These are phyloP conservation scores for Toxostoma redivivum DNA, from an alignment of 2,113 vertebrate species.

Conservation along the genomic window DNA sequence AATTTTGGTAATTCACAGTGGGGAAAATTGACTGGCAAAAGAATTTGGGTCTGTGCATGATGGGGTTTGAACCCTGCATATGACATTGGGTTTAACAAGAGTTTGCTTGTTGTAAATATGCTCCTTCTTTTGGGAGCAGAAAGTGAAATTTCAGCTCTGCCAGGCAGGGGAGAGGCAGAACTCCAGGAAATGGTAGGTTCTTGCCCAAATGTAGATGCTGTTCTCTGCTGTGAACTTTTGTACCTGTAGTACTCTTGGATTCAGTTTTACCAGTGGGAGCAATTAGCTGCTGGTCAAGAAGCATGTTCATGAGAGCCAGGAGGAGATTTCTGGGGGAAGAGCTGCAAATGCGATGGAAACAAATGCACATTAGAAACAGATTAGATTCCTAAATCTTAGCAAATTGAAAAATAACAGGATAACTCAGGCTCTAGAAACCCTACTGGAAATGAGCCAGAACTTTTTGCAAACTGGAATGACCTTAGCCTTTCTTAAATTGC, in stretches of 20 bases:
- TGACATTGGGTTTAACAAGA: neutral
- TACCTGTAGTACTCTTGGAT: neutral
- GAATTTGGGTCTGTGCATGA: neutral
- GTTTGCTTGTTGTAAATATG: neutral
- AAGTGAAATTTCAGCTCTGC: neutral
- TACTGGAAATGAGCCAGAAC: neutral
- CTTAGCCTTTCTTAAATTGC: neutral
- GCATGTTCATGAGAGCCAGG: neutral
- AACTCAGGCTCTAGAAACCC: neutral
- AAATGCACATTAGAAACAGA: neutral
- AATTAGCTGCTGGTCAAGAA: constrained; percentile 5
- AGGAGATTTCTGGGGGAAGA: neutral
- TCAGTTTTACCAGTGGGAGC: neutral
- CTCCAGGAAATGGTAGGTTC: neutral
- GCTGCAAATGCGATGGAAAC: neutral
- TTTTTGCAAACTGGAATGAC: neutral
- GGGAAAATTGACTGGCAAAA: neutral
- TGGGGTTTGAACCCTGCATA: neutral
- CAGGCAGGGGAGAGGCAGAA: neutral
- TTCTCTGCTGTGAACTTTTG: constrained; percentile 38
- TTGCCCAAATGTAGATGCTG: neutral
- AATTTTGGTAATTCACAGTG: neutral
- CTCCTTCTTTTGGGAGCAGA: neutral
- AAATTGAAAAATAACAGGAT: neutral
- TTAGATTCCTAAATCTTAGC: neutral